Evolutionary conservation across 2,797 vertebrate species (phyloP).

Genomic region (Sparus aurata): DNA sequence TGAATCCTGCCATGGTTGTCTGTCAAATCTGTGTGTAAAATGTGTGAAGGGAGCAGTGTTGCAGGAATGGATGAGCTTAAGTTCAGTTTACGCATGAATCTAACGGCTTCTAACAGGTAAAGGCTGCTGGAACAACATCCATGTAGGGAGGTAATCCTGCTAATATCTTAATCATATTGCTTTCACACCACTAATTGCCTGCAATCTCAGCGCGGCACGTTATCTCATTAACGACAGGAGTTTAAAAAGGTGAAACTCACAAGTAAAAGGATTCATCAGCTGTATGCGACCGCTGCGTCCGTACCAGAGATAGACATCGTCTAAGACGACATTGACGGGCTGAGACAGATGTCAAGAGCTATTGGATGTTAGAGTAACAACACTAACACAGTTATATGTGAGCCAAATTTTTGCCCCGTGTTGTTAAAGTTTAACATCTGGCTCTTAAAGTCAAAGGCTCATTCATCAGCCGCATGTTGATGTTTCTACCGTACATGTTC

Average conservation of each 20-base stretch:
- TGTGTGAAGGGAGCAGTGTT: background rate
- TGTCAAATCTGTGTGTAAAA: conserved; percentile 14
- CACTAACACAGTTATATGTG: background rate
- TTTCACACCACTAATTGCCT: conserved; percentile 33
- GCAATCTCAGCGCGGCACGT: conserved; percentile 15
- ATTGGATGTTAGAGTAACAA: conserved; percentile 12
- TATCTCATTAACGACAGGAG: conserved; percentile 8
- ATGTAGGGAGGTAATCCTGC: conserved; percentile 14
- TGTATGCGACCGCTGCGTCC: background rate
- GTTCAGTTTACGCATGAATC: background rate
- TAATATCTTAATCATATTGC: conserved; percentile 34
- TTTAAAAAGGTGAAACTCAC: background rate
- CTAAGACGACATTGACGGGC: background rate
- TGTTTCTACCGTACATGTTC: conserved; percentile 8
- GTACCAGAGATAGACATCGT: background rate
- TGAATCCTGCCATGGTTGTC: background rate
- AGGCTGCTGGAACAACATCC: conserved; percentile 31
- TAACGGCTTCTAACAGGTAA: conserved; percentile 7
- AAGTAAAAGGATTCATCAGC: background rate
- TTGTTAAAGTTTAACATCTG: conserved; percentile 24
- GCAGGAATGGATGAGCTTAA: background rate
- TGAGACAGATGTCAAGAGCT: conserved; percentile 4
- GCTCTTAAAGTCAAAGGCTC: background rate
- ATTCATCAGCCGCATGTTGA: conserved; percentile 22
- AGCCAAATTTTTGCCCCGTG: background rate